Evolutionary conservation across 2,888 invertebrate genomes (phyloP).

Genomic region (Pseudoips prasinana): DNA sequence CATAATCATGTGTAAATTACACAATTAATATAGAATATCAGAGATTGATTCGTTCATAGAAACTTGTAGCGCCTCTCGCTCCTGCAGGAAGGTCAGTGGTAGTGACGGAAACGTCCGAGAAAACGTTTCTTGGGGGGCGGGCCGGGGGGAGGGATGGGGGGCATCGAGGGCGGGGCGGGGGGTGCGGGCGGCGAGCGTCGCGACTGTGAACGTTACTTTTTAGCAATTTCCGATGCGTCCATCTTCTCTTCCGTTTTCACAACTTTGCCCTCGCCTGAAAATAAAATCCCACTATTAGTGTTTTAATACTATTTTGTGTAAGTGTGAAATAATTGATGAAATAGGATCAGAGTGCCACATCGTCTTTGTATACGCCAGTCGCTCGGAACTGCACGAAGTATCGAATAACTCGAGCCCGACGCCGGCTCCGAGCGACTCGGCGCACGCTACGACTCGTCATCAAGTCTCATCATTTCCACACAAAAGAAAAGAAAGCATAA

Average conservation of each 20-base stretch:
- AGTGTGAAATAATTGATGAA: too few relatives aligned
- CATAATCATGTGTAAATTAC: conserved; percentile 42
- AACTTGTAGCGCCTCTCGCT: conserved; percentile 3
- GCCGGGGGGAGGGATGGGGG: background rate
- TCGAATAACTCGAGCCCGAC: conserved; percentile 43
- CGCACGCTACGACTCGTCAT: conserved; percentile 57
- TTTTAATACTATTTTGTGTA: too few relatives aligned
- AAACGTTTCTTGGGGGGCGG: background rate
- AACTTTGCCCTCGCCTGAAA: conserved; percentile 73
- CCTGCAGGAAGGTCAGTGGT: too few relatives aligned
- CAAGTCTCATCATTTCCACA: conserved; percentile 55
- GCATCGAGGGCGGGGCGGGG: background rate
- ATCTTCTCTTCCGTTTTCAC: conserved; percentile 75
- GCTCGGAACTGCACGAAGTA: conserved; percentile 11
- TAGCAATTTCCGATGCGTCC: conserved; percentile 62
- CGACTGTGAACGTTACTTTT: conserved; percentile 48
- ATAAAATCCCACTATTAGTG: background rate
- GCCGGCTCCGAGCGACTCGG: conserved; percentile 9
- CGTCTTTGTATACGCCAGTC: conserved; percentile 29
- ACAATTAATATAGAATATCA: conserved; percentile 42
- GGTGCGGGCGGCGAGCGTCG: conserved; percentile 7
- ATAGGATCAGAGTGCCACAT: conserved; percentile 50
- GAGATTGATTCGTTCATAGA: conserved; percentile 25
- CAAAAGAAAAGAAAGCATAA: too few relatives aligned
- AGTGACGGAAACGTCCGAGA: background rate